Evolutionary conservation across 2,888 invertebrate genomes (phyloP).

Genomic region (Andrena flavipes): DNA sequence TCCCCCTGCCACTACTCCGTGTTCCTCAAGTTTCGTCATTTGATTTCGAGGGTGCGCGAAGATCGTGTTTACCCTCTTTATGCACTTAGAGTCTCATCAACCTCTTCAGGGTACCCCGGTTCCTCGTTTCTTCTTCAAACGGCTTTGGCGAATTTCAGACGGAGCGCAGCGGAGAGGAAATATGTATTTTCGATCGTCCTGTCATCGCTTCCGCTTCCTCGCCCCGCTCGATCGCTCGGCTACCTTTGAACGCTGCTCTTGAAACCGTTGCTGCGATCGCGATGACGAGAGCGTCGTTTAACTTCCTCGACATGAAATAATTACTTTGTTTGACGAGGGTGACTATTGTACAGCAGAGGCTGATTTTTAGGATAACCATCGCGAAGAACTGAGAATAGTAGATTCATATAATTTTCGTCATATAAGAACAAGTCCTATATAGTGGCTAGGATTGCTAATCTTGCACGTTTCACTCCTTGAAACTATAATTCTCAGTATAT

Average conservation of each 20-base stretch:
- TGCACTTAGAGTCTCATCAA: slow-evolving; percentile 61
- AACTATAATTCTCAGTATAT: no score
- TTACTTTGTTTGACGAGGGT: no score
- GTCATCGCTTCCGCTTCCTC: slow-evolving; percentile 32
- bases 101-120: slow-evolving; percentile 45
- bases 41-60: slow-evolving; percentile 61
- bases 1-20: not conserved
- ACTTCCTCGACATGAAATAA: not conserved
- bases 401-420: no score
- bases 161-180: not conserved
- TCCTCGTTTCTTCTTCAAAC: slow-evolving; percentile 52
- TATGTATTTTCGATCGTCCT: slow-evolving; percentile 42
- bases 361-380: no score
- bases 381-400: no score
- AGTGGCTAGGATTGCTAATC: no score
- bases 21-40: slow-evolving; percentile 55
- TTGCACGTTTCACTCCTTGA: no score
- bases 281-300: not conserved
- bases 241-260: not conserved
- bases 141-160: slow-evolving; percentile 51
- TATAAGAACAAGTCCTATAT: not conserved
- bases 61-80: slow-evolving; percentile 67
- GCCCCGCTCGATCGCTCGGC: slow-evolving; percentile 1
- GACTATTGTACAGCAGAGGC: no score
- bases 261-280: not conserved